A percentile compares a stretch with the other conserved stretches of the same genome.
Evolutionary conservation across 2,888 invertebrate genomes (phyloP).

Genomic region (Oscheius onirici): DNA sequence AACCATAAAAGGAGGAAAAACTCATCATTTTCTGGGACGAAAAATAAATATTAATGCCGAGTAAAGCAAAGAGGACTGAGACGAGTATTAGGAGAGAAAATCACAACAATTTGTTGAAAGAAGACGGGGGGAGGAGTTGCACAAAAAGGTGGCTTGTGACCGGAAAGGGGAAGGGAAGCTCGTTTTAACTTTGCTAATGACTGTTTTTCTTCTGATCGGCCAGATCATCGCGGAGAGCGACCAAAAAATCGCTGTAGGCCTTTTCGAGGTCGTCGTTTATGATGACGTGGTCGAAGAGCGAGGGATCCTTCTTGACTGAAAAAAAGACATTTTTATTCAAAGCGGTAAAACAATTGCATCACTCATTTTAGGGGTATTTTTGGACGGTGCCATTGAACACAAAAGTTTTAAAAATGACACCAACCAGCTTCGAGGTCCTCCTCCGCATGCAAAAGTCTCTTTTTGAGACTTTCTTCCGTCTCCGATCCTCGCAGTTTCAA

Average conservation of each 20-base stretch:
- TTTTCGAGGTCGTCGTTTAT: conserved; percentile 84
- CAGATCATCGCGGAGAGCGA: conserved; percentile 60
- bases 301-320: conserved; percentile 75
- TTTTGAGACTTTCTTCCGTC: conserved; percentile 84
- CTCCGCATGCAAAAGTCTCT: conserved; percentile 82
- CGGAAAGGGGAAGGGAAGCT: conserved; percentile 7
- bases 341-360: too few relatives aligned
- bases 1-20: too few relatives aligned
- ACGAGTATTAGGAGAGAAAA: background rate
- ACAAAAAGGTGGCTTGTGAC: conserved; percentile 21
- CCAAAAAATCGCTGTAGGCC: conserved; percentile 79
- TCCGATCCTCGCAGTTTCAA: conserved; percentile 85
- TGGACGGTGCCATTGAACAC: too few relatives aligned
- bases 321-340: conserved; percentile 5
- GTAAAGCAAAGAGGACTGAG: background rate
- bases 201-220: conserved; percentile 34
- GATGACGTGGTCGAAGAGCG: conserved; percentile 85
- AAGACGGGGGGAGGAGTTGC: background rate
- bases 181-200: conserved; percentile 17
- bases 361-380: too few relatives aligned
- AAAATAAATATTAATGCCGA: background rate
- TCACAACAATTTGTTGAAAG: conserved; percentile 17
- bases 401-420: background rate
- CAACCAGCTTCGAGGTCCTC: conserved; percentile 86
- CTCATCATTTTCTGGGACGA: too few relatives aligned